Evolutionary conservation across 1,140 invertebrate species (phyloP).

Genomic region (Lethocerus indicus): DNA sequence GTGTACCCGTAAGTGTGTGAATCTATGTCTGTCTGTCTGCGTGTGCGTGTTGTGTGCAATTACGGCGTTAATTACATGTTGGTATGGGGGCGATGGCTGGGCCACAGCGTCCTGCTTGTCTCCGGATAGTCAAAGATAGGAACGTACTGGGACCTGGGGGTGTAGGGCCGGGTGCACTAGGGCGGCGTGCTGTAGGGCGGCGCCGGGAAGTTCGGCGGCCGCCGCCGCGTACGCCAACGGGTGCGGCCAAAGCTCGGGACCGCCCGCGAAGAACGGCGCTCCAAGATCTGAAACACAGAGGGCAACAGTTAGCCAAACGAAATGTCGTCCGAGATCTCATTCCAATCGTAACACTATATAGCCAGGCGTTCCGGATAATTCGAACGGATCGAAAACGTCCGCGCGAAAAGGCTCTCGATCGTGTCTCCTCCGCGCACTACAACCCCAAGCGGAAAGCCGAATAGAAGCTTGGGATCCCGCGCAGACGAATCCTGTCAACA

Average conservation of each 20-base stretch:
- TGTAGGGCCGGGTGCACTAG: conserved; percentile 89
- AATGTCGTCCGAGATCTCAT: no score
- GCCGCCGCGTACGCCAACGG: conserved; percentile 73
- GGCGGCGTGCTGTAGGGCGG: conserved; percentile 69
- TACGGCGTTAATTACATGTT: conserved; percentile 21
- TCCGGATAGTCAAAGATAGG: conserved; percentile 92
- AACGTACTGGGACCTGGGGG: conserved; percentile 89
- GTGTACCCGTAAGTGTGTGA: background rate
- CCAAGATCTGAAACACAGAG: conserved; percentile 59
- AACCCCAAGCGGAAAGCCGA: no score
- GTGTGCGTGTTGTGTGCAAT: conserved; percentile 3
- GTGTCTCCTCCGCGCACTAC: no score
- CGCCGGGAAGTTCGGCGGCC: conserved; percentile 64
- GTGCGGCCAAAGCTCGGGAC: conserved; percentile 85
- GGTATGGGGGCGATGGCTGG: conserved; percentile 17
- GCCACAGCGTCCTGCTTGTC: conserved; percentile 33
- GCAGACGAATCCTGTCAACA: no score
- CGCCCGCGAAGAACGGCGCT: conserved; percentile 82
- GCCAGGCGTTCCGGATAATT: no score
- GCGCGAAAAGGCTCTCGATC: no score
- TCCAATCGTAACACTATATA: no score
- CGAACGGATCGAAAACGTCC: no score
- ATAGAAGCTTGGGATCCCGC: no score
- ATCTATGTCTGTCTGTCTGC: background rate
- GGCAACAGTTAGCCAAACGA: no score